Percentiles rank a stretch among this genome's conserved stretches.
phyloP scores from a whole-genome alignment of 2,113 vertebrate species.

The Elanoides forficatus region DNA sequence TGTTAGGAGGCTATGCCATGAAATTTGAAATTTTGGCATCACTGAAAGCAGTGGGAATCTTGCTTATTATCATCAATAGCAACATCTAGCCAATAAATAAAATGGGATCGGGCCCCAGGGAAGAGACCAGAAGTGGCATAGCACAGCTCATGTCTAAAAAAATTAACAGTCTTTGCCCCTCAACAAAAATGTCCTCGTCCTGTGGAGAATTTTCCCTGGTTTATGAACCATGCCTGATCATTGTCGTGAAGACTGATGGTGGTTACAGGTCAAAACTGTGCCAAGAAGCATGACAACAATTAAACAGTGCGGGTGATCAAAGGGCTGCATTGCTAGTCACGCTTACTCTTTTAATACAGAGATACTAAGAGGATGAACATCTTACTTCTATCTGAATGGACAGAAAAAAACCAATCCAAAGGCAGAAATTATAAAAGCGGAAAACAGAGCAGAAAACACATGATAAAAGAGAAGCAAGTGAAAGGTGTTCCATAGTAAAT shows the following conservation, averaged over 20 bases:
- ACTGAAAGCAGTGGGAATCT: not conserved
- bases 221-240: not conserved
- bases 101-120: not conserved
- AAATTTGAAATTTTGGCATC: not conserved
- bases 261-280: not conserved
- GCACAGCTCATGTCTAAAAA: not conserved
- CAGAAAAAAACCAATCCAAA: not conserved
- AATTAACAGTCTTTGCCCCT: not conserved
- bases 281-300: not conserved
- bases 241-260: not conserved
- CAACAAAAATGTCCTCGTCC: not conserved
- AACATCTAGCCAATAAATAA: not conserved
- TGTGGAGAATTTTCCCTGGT: not conserved
- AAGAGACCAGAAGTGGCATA: not conserved
- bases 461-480: not conserved
- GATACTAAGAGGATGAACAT: not conserved
- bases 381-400: not conserved
- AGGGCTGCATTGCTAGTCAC: not conserved
- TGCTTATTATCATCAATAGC: not conserved
- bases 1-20: not conserved
- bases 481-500: not conserved
- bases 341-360: not conserved
- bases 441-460: not conserved
- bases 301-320: not conserved
- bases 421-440: not conserved